These are phyloP conservation scores for Mellivora capensis DNA, from an alignment of 2,113 vertebrate species.

Conservation along the genomic window DNA sequence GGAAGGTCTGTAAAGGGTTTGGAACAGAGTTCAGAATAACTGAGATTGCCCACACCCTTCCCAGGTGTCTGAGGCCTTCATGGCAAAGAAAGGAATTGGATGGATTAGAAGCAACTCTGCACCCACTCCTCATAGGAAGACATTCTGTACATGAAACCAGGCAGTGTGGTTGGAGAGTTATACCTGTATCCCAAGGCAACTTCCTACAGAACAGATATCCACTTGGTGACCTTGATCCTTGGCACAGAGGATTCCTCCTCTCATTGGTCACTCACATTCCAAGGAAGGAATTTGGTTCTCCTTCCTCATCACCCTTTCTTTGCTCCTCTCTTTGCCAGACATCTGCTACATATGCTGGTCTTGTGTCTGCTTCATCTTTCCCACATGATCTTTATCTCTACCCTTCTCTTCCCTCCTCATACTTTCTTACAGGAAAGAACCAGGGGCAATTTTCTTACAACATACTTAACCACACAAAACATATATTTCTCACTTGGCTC, in stretches of 20 bases:
- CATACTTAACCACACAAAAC: slow-evolving; percentile 62
- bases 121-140: not conserved
- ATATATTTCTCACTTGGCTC: slow-evolving; percentile 60
- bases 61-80: not conserved
- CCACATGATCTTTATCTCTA: slow-evolving; percentile 18
- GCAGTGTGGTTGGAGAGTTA: not conserved
- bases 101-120: not conserved
- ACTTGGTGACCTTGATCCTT: not conserved
- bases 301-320: not conserved
- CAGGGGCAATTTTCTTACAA: slow-evolving; percentile 61
- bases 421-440: slow-evolving; percentile 58
- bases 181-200: slow-evolving; percentile 38
- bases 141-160: not conserved
- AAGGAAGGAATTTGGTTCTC: slow-evolving; percentile 5
- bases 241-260: not conserved
- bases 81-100: slow-evolving; percentile 23
- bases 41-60: not conserved
- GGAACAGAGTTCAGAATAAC: not conserved
- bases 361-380: slow-evolving; percentile 64
- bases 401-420: not conserved
- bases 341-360: slow-evolving; percentile 52
- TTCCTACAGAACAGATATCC: not conserved
- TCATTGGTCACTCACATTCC: slow-evolving; percentile 17
- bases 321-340: slow-evolving; percentile 36
- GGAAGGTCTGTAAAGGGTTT: not conserved